Evolutionary conservation across 2,113 vertebrate species (phyloP).

Genomic region (Coracopsis vasa): DNA sequence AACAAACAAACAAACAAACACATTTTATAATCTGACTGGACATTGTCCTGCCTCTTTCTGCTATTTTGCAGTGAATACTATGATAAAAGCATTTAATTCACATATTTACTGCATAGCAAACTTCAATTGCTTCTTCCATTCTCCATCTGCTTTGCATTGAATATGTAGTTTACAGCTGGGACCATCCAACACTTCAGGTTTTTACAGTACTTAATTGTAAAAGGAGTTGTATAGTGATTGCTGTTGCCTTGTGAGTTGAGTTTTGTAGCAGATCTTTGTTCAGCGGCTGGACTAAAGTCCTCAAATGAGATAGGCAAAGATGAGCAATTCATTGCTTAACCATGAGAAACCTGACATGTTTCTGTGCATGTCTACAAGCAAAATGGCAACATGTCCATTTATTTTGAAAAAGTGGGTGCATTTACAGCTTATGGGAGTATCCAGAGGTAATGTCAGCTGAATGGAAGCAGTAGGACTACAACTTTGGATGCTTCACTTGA

Average conservation of each 20-base stretch:
- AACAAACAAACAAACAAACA: background rate
- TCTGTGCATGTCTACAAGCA: background rate
- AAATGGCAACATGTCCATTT: background rate
- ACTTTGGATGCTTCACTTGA: background rate
- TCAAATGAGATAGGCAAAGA: background rate
- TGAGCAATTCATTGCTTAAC: background rate
- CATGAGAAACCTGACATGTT: background rate
- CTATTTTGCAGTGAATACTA: background rate
- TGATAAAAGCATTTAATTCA: background rate
- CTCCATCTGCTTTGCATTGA: background rate
- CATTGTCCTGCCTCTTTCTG: background rate
- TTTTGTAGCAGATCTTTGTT: background rate
- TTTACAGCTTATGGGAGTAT: background rate
- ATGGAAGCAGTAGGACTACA: background rate
- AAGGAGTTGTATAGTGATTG: background rate
- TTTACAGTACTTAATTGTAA: background rate
- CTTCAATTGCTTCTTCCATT: background rate
- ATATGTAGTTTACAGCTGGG: background rate
- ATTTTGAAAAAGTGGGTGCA: background rate
- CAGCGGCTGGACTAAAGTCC: background rate
- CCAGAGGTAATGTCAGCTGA: background rate
- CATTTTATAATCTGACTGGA: background rate
- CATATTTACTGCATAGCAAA: background rate
- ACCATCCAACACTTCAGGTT: background rate
- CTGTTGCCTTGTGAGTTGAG: background rate